Percentiles rank a stretch among this genome's conserved stretches.
These are phyloP conservation scores for human (Homo sapiens) DNA, from an alignment of 2,113 vertebrate genomes.

Conservation along the genomic window GRCh38 chr3:59570501-59571000, in stretches of 20 bases:
- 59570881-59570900: background rate
- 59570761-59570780: background rate
- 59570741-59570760: background rate
- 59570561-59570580: background rate
- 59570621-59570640: background rate
- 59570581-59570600: background rate
- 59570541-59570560: background rate
- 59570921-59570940: background rate
- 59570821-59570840: background rate
- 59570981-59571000: background rate
- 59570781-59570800: background rate
- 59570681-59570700: background rate
- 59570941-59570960: background rate
- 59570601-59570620: background rate
- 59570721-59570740: background rate
- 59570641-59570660: background rate
- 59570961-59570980: background rate
- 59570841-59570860: background rate
- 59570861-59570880: background rate
- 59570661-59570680: background rate
- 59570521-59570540: background rate
- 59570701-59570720: background rate
- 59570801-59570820: background rate
- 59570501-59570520: fast-evolving
- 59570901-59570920: background rate